Base-by-base conservation (phyloP, 2,113 vertebrate genomes). In the Planiliza haematocheilus region DNA sequence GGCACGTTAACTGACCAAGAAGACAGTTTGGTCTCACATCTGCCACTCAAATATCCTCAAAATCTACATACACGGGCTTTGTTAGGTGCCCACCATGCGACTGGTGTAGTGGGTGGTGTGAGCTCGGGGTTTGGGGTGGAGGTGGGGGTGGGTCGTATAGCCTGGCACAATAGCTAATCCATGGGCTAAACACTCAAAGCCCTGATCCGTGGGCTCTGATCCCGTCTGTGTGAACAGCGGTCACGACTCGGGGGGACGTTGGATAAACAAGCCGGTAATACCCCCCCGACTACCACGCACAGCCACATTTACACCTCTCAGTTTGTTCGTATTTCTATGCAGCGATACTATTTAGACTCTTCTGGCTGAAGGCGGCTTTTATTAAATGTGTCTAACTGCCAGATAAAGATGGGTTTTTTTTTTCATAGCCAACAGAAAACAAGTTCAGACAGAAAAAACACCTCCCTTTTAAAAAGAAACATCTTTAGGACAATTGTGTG, bases 101-200 rank as follows among this genome's bases (percentile, higher is more conserved):
- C 2, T 21, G 20, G 18, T 70, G 46, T 37, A 21, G 14, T 24
- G 69, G 74, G 53, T 50, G 57, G 61, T 41, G 58, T 34, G 48
- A 50, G 34, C 17, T 12, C 1, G 11, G 76, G 64, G 67, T 64
- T 17, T 20, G 6, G 65, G 41, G 58, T 17, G n/a, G n/a, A n/a
- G n/a, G n/a, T n/a, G 50, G 64, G 62, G 58, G 63, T 36, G 49
- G n/a, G 65, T 70, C 7, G 18, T 60, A 39, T 61, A 48, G 36
- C 8, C 0, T 7, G 18, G 21, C 71, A 85, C 82, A 82, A 86
- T 79, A 59, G 82, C 67, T 90, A 90, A 91, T 90, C 90, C 81
- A 61, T 8, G 4, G 80, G 64, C 76, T 86, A 91, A 89, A 86
- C 82, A 89, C 78, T 83, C 65, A 77, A 73, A 82, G 83, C 71